These are phyloP conservation scores for Polydrusus tereticollis DNA, from an alignment of 2,888 invertebrate species.

Conservation along the genomic window DNA sequence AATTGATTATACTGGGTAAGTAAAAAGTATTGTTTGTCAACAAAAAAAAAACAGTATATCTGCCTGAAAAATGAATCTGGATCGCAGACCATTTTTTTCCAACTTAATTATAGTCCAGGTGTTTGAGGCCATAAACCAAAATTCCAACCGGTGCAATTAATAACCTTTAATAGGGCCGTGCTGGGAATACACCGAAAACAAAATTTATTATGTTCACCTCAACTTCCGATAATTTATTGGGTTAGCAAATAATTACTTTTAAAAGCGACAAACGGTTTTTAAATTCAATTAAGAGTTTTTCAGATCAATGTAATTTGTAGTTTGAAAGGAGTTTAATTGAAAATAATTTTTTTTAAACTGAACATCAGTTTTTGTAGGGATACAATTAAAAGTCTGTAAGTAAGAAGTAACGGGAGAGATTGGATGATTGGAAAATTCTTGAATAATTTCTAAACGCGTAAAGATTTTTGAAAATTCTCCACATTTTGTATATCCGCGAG, in stretches of 20 bases:
- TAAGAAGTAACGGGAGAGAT: no score
- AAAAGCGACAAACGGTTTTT: constrained; percentile 6
- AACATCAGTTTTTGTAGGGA: no score
- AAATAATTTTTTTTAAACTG: neutral
- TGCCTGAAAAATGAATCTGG: neutral
- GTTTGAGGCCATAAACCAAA: constrained; percentile 14
- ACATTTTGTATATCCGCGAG: no score
- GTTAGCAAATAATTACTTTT: constrained; percentile 15
- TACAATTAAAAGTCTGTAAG: no score
- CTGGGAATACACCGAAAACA: constrained; percentile 24
- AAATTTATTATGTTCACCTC: constrained; percentile 24
- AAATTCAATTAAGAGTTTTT: neutral
- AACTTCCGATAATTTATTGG: constrained; percentile 25
- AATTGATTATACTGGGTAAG: no score
- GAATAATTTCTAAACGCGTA: no score
- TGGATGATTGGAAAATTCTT: no score
- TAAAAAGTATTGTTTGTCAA: no score
- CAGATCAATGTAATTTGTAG: neutral
- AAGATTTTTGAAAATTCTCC: no score
- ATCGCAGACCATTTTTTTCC: neutral
- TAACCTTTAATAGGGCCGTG: constrained; percentile 26
- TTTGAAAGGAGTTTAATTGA: neutral
- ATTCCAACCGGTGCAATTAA: constrained; percentile 14
- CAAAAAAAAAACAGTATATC: no score
- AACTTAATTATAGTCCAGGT: constrained; percentile 26